Base-by-base conservation (phyloP, 2,113 vertebrate genomes). In the Seriola dumerili region DNA sequence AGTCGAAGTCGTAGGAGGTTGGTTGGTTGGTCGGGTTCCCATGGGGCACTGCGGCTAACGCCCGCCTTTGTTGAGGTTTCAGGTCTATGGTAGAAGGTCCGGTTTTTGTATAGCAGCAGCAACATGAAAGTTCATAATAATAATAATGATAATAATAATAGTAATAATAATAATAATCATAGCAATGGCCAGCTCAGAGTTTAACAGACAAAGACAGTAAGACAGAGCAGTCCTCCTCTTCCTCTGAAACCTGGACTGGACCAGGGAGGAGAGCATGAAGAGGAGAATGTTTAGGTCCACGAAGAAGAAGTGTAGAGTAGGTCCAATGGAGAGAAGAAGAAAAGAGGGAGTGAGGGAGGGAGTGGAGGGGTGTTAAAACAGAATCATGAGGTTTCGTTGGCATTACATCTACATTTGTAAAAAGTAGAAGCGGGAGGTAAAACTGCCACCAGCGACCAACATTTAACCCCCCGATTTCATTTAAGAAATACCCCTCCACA, bases 1-100 rank as follows among this genome's bases (percentile, higher is more conserved):
- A 8, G 65, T 84, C 84, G 87, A 90, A 91, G 89, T 80, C n/a
- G 54, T 36, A 46, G 58, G 63, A 46, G 70, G 72, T 59, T 13
- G 65, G 78, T 57, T 29, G 83, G 89, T 82, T 34, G 55, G 58
- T 89, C 81, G 59, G 81, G 85, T 89, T 91, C 80, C 36, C 52
- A 19, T 4, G 64, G 85, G 89, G 85, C 85, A 65, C 87, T 77
- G 85, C 59, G 78, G 87, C 81, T 62, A 71, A 75, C 78, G 61
- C 58, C 84, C 73, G 25, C 78, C 87, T 79, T 57, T 38, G 68
- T 93, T 96, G 95, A 96, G 95, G 95, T 96, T 95, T 94, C 89
- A 94, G 94, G 93, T 95, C 94, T 94, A 95, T 95, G 94, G 94
- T 91, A 93, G 91, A 94, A 95, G 88, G 92, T 95, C 92, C 85